Evolutionary conservation across 2,113 vertebrate genomes (phyloP).

Genomic region (Prunella fulvescens): DNA sequence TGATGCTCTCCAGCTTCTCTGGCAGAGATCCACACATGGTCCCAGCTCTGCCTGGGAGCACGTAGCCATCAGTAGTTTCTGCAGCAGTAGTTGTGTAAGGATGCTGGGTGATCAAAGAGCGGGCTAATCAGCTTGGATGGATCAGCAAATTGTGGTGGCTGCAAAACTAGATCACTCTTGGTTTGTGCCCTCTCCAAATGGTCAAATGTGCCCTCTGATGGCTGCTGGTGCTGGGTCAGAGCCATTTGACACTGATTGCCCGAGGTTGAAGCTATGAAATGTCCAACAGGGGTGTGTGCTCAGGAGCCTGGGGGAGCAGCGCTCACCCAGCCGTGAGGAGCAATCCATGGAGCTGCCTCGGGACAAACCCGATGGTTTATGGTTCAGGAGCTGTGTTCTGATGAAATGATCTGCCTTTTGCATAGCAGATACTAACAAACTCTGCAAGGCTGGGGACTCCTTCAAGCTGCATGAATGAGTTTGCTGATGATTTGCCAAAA

Average conservation of each 20-base stretch:
- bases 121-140: not conserved
- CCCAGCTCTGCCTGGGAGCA: not conserved
- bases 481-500: not conserved
- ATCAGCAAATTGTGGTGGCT: not conserved
- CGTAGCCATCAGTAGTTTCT: not conserved
- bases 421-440: not conserved
- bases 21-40: not conserved
- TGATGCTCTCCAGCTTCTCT: slow-evolving; percentile 18
- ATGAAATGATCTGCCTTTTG: not conserved
- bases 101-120: not conserved
- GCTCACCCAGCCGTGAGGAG: not conserved
- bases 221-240: not conserved
- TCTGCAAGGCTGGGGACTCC: not conserved
- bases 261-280: not conserved
- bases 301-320: rapidly evolving
- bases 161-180: not conserved
- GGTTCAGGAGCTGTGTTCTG: not conserved
- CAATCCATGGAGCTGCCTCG: rapidly evolving
- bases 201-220: not conserved
- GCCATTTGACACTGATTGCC: not conserved
- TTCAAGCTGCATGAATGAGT: not conserved
- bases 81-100: not conserved
- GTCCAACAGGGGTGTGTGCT: not conserved
- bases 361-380: rapidly evolving
- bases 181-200: not conserved